Base-by-base conservation (phyloP, 1,140 invertebrate species). In the Ctenoplectra terminalis region DNA sequence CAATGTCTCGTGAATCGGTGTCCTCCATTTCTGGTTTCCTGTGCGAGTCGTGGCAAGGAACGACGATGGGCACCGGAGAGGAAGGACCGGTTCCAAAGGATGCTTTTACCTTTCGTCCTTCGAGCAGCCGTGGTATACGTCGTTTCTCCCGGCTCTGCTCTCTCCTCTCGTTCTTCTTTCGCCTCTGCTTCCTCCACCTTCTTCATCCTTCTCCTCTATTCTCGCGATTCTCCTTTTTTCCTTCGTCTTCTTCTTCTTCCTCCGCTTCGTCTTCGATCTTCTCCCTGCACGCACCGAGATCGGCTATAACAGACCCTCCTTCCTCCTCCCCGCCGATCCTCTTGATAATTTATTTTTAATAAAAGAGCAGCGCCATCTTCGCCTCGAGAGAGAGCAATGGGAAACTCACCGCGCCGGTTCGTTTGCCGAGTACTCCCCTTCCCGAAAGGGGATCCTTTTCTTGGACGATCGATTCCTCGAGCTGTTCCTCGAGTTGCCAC, bases 1-100 rank as follows among this genome's bases (percentile, higher is more conserved):
- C 83, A 82, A 83, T 79, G 40, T 74, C 79, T 58, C 66, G 78
- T 40, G 40, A 40, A 40, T 40, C 69, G 84, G 84, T 83, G 84
- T 77, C 78, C 74, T 71, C 67, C 60, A 78, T 86, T n/a, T 84
- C 83, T 89, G 85, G 84, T 89, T 89, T 85, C 84, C 83, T 64
- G 72, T 63, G 77, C 80, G 48, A 60, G 58, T 48, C 50, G 73
- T 67, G 63, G 72, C 83, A 80, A 67, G 77, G 54, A 83, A 78
- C 83, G 72, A 4, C 11, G 48, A 52, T 11, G 74, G 56, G 50
- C 34, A 48, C 31, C 60, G 84, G 84, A 88, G 88, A 82, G 84
- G 90, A 91, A 90, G 91, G 91, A 93, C 92, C 92, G 92, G 92
- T 93, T 93, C 90, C 91, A 92, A 88, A 93, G 92, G 92, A 92